These are phyloP conservation scores for Plutella xylostella DNA, from an alignment of 2,888 invertebrate species.

Conservation along the genomic window DNA sequence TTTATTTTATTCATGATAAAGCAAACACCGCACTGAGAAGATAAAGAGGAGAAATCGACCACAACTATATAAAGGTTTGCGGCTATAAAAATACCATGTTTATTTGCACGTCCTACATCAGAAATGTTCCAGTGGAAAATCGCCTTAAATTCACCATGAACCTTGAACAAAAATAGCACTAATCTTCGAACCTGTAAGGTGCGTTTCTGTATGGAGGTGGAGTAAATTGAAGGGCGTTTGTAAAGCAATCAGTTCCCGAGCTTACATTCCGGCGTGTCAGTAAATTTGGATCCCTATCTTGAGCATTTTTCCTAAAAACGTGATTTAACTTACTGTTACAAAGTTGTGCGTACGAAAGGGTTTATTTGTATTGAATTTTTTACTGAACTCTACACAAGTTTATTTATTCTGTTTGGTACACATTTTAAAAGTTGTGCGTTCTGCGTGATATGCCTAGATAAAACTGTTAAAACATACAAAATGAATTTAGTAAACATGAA, in stretches of 20 bases:
- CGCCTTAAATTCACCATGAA: slow-evolving; percentile 29
- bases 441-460: no score
- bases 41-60: slow-evolving; percentile 68
- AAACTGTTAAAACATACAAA: no score
- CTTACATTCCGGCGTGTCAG: slow-evolving; percentile 58
- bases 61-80: slow-evolving; percentile 69
- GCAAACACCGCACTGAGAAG: slow-evolving; percentile 61
- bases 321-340: slow-evolving; percentile 47
- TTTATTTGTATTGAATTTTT: not conserved
- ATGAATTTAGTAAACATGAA: no score
- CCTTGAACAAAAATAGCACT: slow-evolving; percentile 34
- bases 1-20: slow-evolving; percentile 62
- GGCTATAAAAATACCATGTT: slow-evolving; percentile 68
- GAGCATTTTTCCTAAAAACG: slow-evolving; percentile 44
- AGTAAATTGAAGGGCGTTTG: slow-evolving; percentile 25
- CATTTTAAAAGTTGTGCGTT: no score
- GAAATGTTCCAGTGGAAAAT: slow-evolving; percentile 37
- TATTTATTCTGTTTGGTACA: no score
- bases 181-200: slow-evolving; percentile 32
- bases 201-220: slow-evolving; percentile 28
- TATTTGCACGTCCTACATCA: slow-evolving; percentile 70
- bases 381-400: no score
- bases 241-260: slow-evolving; percentile 34
- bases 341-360: slow-evolving; percentile 22
- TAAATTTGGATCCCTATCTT: slow-evolving; percentile 61